Conservation (phyloP, 2,797 vertebrate species). For the Harpagifer antarcticus region DNA sequence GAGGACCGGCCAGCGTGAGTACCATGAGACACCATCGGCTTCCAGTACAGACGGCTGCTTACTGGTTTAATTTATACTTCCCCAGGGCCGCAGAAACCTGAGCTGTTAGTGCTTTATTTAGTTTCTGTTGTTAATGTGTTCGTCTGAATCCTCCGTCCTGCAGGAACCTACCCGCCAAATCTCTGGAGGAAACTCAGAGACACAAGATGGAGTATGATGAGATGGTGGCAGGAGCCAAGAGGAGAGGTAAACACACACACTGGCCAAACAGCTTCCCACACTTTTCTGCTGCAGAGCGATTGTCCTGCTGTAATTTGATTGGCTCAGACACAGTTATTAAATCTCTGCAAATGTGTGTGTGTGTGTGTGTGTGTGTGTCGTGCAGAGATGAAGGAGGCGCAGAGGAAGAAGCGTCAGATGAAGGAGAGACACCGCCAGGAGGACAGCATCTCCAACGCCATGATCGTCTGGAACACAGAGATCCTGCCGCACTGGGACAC, state of each 20-base stretch:
- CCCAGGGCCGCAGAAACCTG: background rate
- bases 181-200: conserved; percentile 92
- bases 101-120: too few species aligned
- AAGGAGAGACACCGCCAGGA: conserved; percentile 95
- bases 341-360: too few species aligned
- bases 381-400: conserved; percentile 94
- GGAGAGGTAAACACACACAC: conserved; percentile 63
- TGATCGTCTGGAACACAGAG: conserved; percentile 97
- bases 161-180: conserved; percentile 97
- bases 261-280: background rate
- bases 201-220: conserved; percentile 96
- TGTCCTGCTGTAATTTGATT: background rate
- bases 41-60: background rate
- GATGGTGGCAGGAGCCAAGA: conserved; percentile 98
- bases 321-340: background rate
- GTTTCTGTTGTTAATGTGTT: background rate
- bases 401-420: conserved; percentile 98
- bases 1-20: conserved; percentile 97
- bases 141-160: conserved; percentile 8
- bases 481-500: conserved; percentile 97
- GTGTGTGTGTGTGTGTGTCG: too few species aligned
- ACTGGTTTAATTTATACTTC: background rate
- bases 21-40: background rate
- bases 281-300: too few species aligned
- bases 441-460: conserved; percentile 95